Percentiles rank a stretch among this genome's conserved stretches.
Conservation (phyloP, 2,797 vertebrate genomes). For the Cynopterus sphinx region DNA sequence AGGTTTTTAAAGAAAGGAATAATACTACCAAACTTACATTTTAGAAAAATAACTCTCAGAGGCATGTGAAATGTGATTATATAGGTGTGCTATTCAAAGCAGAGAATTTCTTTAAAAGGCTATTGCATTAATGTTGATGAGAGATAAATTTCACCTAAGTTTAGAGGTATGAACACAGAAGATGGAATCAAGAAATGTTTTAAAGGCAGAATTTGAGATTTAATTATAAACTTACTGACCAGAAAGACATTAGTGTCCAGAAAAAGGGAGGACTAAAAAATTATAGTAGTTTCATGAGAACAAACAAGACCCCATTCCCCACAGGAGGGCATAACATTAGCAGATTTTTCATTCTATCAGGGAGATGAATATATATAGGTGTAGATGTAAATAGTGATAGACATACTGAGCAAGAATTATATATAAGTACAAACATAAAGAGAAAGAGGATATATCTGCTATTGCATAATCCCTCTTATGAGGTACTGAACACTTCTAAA, state of each 20-base stretch:
- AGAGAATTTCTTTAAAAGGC: not conserved
- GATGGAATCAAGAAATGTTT: not conserved
- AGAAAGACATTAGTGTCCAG: not conserved
- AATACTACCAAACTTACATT: not conserved
- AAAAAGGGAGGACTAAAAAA: not conserved
- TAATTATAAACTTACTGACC: not conserved
- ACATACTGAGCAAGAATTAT: not conserved
- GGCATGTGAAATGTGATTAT: not conserved
- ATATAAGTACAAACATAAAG: not conserved
- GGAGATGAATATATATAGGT: not conserved
- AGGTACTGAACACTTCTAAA: not conserved
- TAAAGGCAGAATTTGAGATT: not conserved
- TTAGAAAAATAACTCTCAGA: constrained; percentile 28
- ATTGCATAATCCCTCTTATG: not conserved
- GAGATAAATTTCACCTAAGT: not conserved
- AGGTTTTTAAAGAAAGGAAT: not conserved
- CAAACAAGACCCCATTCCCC: not conserved
- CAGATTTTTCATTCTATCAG: not conserved
- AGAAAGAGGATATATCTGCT: not conserved
- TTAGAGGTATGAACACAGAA: not conserved
- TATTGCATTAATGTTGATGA: not conserved
- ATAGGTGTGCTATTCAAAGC: not conserved
- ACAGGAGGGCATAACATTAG: not conserved
- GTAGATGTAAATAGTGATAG: not conserved
- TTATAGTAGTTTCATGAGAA: not conserved